phyloP scores from a whole-genome alignment of 2,113 vertebrate species.

The Prunella himalayana region DNA sequence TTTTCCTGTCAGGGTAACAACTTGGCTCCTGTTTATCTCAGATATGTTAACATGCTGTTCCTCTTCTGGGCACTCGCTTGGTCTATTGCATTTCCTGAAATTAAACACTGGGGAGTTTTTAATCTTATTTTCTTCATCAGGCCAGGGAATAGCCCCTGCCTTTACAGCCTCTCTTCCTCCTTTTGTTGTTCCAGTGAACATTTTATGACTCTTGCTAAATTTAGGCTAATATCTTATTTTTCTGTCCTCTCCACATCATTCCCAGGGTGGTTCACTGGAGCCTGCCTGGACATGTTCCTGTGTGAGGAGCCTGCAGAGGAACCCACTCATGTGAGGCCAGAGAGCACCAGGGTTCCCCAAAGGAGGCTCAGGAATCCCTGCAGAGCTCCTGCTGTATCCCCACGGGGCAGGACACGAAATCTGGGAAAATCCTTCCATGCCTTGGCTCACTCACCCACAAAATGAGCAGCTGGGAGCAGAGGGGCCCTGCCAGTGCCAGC shows the following conservation, averaged over 20 bases:
- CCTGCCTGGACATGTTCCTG: not conserved
- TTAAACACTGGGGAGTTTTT: conserved; percentile 47
- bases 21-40: conserved; percentile 57
- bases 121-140: conserved; percentile 50
- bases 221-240: conserved; percentile 15
- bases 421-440: not conserved
- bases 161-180: conserved; percentile 37
- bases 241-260: not conserved
- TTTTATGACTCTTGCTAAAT: not conserved
- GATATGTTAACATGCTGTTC: conserved; percentile 49
- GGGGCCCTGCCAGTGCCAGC: not conserved
- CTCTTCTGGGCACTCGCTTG: conserved; percentile 19
- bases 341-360: fast-evolving
- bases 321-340: not conserved
- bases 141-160: conserved; percentile 33
- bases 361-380: not conserved
- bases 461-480: fast-evolving
- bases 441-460: fast-evolving
- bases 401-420: fast-evolving
- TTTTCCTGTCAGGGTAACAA: conserved; percentile 20
- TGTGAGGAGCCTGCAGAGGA: not conserved
- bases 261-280: not conserved
- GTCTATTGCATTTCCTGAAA: conserved; percentile 42
- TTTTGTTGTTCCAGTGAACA: conserved; percentile 15
- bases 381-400: not conserved